Percentiles rank a stretch among this genome's conserved stretches.
Conservation (phyloP, 2,888 invertebrate genomes). For the Molorchus minor region DNA sequence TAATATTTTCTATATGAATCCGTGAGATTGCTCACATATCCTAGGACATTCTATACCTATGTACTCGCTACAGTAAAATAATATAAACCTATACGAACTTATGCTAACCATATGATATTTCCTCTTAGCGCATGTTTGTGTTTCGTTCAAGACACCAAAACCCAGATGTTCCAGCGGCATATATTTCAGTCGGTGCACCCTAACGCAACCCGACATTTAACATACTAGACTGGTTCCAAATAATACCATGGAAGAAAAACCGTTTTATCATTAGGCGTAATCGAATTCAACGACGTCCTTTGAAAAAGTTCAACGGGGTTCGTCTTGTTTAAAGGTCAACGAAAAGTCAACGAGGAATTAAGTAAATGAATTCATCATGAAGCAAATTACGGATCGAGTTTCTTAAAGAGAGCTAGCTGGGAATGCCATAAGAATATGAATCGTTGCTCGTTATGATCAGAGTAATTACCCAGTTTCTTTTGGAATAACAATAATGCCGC, state of each 20-base stretch:
- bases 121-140: neutral
- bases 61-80: no score
- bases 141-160: slow-evolving; percentile 14
- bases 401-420: no score
- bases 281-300: slow-evolving; percentile 15
- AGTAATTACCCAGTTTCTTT: no score
- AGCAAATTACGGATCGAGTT: neutral
- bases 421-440: no score
- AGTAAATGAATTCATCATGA: slow-evolving; percentile 11
- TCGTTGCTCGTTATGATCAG: no score
- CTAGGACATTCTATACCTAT: no score
- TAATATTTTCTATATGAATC: no score
- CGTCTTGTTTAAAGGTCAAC: slow-evolving; percentile 19
- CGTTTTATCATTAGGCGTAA: slow-evolving; percentile 22
- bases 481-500: no score
- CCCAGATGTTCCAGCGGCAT: slow-evolving; percentile 9
- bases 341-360: slow-evolving; percentile 19
- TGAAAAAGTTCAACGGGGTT: slow-evolving; percentile 12
- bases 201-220: slow-evolving; percentile 14
- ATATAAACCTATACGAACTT: no score
- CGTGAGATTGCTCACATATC: no score
- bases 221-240: slow-evolving; percentile 25
- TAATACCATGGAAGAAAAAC: slow-evolving; percentile 19
- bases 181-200: slow-evolving; percentile 11
- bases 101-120: neutral